Evolutionary conservation across 2,113 vertebrate genomes (phyloP).

Genomic region (Takifugu flavidus): DNA sequence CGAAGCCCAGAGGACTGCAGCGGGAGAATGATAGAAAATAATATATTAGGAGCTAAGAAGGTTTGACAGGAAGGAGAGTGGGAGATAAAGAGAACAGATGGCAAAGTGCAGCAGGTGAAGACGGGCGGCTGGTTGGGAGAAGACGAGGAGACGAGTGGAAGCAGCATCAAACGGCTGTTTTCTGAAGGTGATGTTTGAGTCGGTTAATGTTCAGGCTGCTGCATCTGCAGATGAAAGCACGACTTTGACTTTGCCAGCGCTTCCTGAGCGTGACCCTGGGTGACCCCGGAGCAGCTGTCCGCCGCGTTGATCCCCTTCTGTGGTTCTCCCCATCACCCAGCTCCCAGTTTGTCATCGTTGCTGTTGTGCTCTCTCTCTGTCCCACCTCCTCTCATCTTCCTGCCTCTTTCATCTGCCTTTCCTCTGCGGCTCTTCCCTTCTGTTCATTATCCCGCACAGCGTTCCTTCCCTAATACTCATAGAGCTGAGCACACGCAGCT

Average conservation of each 20-base stretch:
- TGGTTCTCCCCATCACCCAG: slow-evolving; percentile 17
- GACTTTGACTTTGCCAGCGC: slow-evolving; percentile 43
- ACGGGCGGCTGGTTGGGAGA: slow-evolving; percentile 30
- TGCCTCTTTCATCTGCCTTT: slow-evolving; percentile 22
- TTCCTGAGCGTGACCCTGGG: slow-evolving; percentile 56
- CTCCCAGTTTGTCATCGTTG: slow-evolving; percentile 7
- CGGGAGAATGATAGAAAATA: slow-evolving; percentile 28
- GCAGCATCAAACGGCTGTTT: slow-evolving; percentile 45
- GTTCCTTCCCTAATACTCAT: slow-evolving; percentile 27
- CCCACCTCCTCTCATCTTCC: slow-evolving; percentile 46
- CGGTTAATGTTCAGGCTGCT: slow-evolving; percentile 36
- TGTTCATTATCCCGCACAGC: slow-evolving; percentile 1
- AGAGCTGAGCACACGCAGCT: slow-evolving; percentile 33
- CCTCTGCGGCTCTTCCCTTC: slow-evolving; percentile 15
- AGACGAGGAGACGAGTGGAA: slow-evolving; percentile 32
- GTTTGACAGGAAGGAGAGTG: slow-evolving; percentile 47
- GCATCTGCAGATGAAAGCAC: slow-evolving; percentile 59
- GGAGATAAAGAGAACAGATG: slow-evolving; percentile 58
- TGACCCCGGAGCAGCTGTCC: slow-evolving; percentile 62
- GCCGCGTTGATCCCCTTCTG: slow-evolving; percentile 32
- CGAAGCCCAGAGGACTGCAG: slow-evolving; percentile 6
- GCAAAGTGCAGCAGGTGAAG: slow-evolving; percentile 43
- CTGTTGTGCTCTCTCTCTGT: slow-evolving; percentile 1
- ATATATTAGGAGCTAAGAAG: slow-evolving; percentile 35
- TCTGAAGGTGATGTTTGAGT: slow-evolving; percentile 57